These are phyloP conservation scores for Drosophila fulvimacula DNA, from an alignment of 2,888 invertebrate species.

Conservation along the genomic window DNA sequence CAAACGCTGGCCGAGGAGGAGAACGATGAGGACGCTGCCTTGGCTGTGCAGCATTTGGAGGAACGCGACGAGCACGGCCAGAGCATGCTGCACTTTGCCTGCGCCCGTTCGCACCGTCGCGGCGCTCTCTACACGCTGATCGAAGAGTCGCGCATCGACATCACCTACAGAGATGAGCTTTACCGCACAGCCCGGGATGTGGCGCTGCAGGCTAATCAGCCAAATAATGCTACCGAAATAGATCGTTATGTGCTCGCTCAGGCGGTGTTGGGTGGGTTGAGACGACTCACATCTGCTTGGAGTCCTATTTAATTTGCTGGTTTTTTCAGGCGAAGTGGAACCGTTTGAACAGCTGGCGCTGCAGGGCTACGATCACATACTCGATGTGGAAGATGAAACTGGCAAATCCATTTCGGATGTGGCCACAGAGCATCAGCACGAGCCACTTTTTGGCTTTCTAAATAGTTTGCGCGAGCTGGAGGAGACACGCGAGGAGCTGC, in stretches of 20 bases:
- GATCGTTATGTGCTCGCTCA: conserved; percentile 92
- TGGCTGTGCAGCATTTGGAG: conserved; percentile 87
- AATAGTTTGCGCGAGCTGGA: conserved; percentile 91
- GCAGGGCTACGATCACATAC: conserved; percentile 94
- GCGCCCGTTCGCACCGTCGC: conserved; percentile 92
- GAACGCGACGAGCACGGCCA: conserved; percentile 95
- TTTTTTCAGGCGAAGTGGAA: conserved; percentile 87
- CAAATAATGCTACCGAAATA: conserved; percentile 92
- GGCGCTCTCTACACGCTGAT: conserved; percentile 92
- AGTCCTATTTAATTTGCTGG: no score
- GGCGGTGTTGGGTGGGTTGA: conserved; percentile 89
- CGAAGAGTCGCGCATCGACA: conserved; percentile 91
- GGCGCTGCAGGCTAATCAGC: conserved; percentile 91
- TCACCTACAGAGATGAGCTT: conserved; percentile 93
- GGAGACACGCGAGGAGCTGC: conserved; percentile 92
- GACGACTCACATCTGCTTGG: no score
- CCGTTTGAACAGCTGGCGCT: conserved; percentile 87
- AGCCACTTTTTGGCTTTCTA: conserved; percentile 89
- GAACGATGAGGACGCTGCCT: conserved; percentile 55
- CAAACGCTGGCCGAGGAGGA: conserved; percentile 56
- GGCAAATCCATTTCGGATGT: conserved; percentile 89
- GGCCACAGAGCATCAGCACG: conserved; percentile 88
- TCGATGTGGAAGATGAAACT: conserved; percentile 91
- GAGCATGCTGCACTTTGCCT: conserved; percentile 95
- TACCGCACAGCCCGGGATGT: conserved; percentile 95